A percentile compares a stretch with the other conserved stretches of the same genome.
Conservation (phyloP, 2,888 invertebrate genomes). For the Drosophila recens region DNA sequence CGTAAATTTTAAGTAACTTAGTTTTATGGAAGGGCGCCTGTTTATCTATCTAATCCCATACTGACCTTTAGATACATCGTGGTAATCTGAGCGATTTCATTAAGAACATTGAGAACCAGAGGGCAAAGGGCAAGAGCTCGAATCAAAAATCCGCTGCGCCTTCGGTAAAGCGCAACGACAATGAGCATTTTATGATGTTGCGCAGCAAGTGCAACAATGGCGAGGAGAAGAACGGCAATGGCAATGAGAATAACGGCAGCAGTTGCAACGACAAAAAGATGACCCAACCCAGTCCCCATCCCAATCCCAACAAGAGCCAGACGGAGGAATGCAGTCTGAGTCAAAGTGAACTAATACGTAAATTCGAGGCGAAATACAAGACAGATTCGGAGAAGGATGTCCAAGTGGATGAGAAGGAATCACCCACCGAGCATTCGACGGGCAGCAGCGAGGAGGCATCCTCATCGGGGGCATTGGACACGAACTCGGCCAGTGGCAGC, state of each 20-base stretch:
- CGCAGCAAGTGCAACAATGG: constrained; percentile 68
- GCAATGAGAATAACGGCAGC: constrained; percentile 34
- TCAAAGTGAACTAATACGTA: constrained; percentile 86
- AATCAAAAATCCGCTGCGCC: constrained; percentile 26
- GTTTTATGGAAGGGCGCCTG: background rate
- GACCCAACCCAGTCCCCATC: background rate
- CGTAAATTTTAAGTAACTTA: background rate
- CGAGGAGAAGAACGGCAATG: constrained; percentile 73
- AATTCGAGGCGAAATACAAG: constrained; percentile 87
- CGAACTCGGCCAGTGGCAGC: constrained; percentile 67
- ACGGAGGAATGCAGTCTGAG: constrained; percentile 45
- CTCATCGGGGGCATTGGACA: constrained; percentile 68
- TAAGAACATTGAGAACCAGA: constrained; percentile 84
- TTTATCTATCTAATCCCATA: constrained; percentile 1
- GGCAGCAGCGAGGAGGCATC: constrained; percentile 83
- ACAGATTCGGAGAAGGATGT: constrained; percentile 82
- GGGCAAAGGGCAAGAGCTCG: constrained; percentile 60
- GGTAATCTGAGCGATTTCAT: constrained; percentile 84
- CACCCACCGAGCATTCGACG: constrained; percentile 83
- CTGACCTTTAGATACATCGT: constrained; percentile 81
- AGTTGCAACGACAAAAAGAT: constrained; percentile 40
- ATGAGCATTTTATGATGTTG: constrained; percentile 68
- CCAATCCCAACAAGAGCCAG: background rate
- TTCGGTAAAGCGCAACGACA: constrained; percentile 64
- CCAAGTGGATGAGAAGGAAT: constrained; percentile 82